A percentile compares a stretch with the other conserved stretches of the same genome.
Conservation (phyloP, 1,140 invertebrate genomes). For the Babylonia areolata region DNA sequence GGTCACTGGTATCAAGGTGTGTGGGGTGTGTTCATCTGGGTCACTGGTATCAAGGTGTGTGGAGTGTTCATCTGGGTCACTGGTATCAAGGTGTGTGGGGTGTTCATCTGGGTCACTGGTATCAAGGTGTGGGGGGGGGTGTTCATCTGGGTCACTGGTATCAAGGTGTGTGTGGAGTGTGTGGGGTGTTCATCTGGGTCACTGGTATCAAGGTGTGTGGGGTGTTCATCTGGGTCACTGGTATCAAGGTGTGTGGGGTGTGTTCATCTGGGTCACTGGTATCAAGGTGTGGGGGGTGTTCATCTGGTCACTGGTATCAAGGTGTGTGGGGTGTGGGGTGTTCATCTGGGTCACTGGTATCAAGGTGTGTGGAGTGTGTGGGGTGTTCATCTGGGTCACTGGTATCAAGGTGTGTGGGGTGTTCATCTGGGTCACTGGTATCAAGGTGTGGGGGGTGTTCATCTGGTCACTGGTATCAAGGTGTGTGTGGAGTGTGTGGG, state of each 20-base stretch:
- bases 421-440: slow-evolving; percentile 50
- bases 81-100: slow-evolving; percentile 51
- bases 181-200: slow-evolving; percentile 44
- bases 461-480: slow-evolving; percentile 55
- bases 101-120: slow-evolving; percentile 49
- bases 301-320: slow-evolving; percentile 55
- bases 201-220: slow-evolving; percentile 53
- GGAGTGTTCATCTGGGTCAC: slow-evolving; percentile 42
- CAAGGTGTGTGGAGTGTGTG: slow-evolving; percentile 49
- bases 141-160: slow-evolving; percentile 46
- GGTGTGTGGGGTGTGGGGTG: slow-evolving; percentile 44
- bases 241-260: slow-evolving; percentile 50
- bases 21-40: slow-evolving; percentile 22
- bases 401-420: slow-evolving; percentile 52
- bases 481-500: too few species aligned
- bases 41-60: slow-evolving; percentile 55
- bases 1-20: slow-evolving; percentile 56
- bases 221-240: slow-evolving; percentile 47
- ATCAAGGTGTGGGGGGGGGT: slow-evolving; percentile 55
- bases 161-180: slow-evolving; percentile 49
- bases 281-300: slow-evolving; percentile 50
- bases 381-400: slow-evolving; percentile 42
- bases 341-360: slow-evolving; percentile 52
- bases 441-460: slow-evolving; percentile 50
- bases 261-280: slow-evolving; percentile 49